phyloP scores from a whole-genome alignment of 2,113 vertebrate genomes.

The Ochotona curzoniae region DNA sequence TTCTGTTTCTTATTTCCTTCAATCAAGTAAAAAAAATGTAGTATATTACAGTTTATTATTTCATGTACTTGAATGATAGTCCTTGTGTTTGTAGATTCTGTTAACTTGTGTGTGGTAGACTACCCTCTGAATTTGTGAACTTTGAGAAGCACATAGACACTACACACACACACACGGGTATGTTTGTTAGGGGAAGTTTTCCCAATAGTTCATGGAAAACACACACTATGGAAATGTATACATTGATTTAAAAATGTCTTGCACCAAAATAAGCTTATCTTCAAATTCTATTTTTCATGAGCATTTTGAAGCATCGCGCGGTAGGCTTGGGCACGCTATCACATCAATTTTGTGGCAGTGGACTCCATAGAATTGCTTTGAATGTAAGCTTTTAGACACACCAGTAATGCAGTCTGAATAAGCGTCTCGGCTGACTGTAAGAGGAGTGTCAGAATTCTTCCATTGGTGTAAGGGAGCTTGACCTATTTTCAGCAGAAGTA shows the following conservation, averaged over 20 bases:
- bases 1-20: neutral
- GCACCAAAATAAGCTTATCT: no score
- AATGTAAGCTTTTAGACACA: neutral
- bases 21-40: neutral
- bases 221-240: no score
- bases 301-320: no score
- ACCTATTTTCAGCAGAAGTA: neutral
- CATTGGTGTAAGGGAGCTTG: neutral
- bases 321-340: neutral
- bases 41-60: neutral
- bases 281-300: no score
- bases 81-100: neutral
- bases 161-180: no score
- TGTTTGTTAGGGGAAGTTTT: no score
- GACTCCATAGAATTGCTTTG: neutral
- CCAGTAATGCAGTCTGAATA: neutral
- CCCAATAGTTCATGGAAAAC: no score
- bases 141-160: neutral
- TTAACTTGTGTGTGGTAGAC: neutral
- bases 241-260: no score
- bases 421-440: neutral
- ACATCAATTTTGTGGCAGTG: neutral
- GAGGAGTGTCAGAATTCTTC: neutral
- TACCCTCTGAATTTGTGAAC: neutral
- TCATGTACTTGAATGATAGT: neutral